Conservation (phyloP, 2,797 vertebrate genomes). For the Florisuga fusca region DNA sequence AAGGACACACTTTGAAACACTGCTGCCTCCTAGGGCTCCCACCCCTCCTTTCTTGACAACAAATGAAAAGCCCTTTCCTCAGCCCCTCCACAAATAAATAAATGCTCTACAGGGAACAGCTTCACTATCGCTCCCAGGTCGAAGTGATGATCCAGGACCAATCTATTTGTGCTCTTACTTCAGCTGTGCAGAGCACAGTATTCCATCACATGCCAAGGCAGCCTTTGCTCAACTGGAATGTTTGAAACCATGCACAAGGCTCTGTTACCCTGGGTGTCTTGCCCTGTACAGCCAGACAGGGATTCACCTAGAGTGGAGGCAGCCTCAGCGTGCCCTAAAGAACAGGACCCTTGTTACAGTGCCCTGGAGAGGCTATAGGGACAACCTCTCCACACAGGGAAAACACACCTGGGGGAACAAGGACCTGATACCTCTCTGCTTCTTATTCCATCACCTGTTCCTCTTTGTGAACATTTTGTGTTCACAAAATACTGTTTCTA, state of each 20-base stretch:
- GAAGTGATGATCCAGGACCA: not conserved
- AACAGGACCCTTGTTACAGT: not conserved
- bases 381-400: not conserved
- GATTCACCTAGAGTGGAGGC: not conserved
- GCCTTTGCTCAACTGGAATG: fast-evolving
- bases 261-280: not conserved
- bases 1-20: not conserved
- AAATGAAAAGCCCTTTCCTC: not conserved
- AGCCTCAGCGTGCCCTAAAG: not conserved
- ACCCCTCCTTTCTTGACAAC: not conserved
- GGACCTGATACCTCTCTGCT: not conserved
- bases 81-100: not conserved
- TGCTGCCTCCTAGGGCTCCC: not conserved
- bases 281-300: not conserved
- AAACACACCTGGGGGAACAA: fast-evolving
- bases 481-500: not conserved
- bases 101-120: not conserved
- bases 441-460: not conserved
- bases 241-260: not conserved
- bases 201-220: not conserved
- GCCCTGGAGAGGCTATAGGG: not conserved
- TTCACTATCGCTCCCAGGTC: not conserved
- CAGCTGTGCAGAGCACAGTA: not conserved
- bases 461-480: not conserved
- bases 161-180: not conserved